Percentiles rank a stretch among this genome's conserved stretches.
Conservation (phyloP, 2,797 vertebrate species). For the Trematomus bernacchii region DNA sequence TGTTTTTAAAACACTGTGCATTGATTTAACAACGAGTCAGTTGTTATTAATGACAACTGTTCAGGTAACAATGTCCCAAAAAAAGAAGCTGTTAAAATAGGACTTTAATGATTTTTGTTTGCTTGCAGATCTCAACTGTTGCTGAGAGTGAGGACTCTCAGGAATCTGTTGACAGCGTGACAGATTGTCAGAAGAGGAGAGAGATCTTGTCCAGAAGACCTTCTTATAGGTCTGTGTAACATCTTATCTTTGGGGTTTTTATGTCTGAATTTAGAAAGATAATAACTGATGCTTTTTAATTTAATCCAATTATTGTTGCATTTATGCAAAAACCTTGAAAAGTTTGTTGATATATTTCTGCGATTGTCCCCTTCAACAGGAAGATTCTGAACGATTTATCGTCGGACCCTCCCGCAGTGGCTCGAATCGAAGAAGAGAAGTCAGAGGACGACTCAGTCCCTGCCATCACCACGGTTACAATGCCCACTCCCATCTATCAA, state of each 20-base stretch:
- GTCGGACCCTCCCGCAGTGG: constrained; percentile 95
- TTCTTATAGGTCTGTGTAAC: constrained; percentile 92
- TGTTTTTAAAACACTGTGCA: too few species aligned
- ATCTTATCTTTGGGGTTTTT: not conserved
- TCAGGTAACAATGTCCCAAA: too few species aligned
- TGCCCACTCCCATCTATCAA: constrained; percentile 99
- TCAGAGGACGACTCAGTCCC: constrained; percentile 96
- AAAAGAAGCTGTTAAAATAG: not conserved
- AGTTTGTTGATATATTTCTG: constrained; percentile 5
- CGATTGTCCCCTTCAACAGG: constrained; percentile 75
- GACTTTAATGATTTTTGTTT: not conserved
- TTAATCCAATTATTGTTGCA: not conserved
- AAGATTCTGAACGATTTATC: constrained; percentile 99
- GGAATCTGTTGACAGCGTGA: constrained; percentile 98
- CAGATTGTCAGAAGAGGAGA: constrained; percentile 97
- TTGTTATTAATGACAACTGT: not conserved
- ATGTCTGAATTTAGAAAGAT: not conserved
- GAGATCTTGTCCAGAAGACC: constrained; percentile 98
- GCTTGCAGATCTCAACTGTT: constrained; percentile 95
- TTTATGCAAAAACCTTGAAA: too few species aligned
- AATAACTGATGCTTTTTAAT: not conserved
- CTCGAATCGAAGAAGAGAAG: constrained; percentile 98
- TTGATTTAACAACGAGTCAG: too few species aligned
- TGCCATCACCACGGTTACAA: constrained; percentile 97
- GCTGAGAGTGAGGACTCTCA: constrained; percentile 99